These are phyloP conservation scores for Chitala chitala DNA, from an alignment of 2,113 vertebrate genomes.

Conservation along the genomic window DNA sequence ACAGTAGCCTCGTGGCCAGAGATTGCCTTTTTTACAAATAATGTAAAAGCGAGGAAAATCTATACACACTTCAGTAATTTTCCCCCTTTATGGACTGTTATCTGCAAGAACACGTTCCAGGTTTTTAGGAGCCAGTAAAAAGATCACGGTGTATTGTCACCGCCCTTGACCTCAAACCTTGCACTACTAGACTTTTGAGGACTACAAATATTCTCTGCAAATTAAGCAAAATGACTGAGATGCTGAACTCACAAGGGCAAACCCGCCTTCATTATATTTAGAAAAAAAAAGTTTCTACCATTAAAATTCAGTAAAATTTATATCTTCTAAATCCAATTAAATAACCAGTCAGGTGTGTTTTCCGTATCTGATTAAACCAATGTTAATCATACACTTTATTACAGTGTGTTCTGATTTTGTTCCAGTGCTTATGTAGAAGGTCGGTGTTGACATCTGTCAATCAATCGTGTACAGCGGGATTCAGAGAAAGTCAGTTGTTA, in stretches of 20 bases:
- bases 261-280: background rate
- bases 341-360: background rate
- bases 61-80: slow-evolving; percentile 40
- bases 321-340: background rate
- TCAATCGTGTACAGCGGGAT: background rate
- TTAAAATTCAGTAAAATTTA: background rate
- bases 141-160: slow-evolving; percentile 29
- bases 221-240: slow-evolving; percentile 29
- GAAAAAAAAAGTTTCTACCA: background rate
- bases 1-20: slow-evolving; percentile 30
- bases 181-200: background rate
- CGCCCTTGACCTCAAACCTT: slow-evolving; percentile 41
- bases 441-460: background rate
- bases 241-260: background rate
- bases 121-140: slow-evolving; percentile 41
- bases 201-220: slow-evolving; percentile 33
- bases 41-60: slow-evolving; percentile 35
- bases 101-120: slow-evolving; percentile 37
- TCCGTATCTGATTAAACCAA: background rate
- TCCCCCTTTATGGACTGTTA: slow-evolving; percentile 40
- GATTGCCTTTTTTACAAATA: slow-evolving; percentile 30
- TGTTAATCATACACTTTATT: background rate
- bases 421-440: background rate
- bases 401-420: background rate
- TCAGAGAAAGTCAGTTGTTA: background rate